A percentile compares a stretch with the other conserved stretches of the same genome.
These are phyloP conservation scores for Luehdorfia chinensis DNA, from an alignment of 1,140 invertebrate genomes.

Conservation along the genomic window DNA sequence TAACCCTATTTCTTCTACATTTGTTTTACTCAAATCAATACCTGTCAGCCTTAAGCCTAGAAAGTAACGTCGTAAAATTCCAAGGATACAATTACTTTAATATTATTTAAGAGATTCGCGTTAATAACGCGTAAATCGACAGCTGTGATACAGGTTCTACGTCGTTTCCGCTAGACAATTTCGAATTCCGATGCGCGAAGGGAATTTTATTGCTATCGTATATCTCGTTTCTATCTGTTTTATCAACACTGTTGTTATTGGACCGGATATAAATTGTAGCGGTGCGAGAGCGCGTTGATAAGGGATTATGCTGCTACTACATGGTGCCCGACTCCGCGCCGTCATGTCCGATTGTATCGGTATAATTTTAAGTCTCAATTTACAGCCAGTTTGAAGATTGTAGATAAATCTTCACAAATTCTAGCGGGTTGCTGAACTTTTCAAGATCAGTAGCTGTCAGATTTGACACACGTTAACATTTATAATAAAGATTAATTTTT, in stretches of 20 bases:
- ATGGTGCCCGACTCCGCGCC: neutral
- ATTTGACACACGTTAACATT: too few species aligned
- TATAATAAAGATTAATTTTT: too few species aligned
- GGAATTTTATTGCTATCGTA: neutral
- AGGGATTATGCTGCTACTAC: constrained; percentile 1
- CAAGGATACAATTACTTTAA: too few species aligned
- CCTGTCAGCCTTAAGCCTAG: too few species aligned
- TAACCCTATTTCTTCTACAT: too few species aligned
- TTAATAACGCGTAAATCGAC: too few species aligned
- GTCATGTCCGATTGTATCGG: constrained; percentile 12
- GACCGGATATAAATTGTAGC: constrained; percentile 1
- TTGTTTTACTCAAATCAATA: too few species aligned
- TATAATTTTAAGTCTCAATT: constrained; percentile 13
- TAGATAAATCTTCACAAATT: too few species aligned
- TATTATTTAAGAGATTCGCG: too few species aligned
- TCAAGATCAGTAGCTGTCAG: too few species aligned
- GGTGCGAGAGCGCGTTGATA: neutral
- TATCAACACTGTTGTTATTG: constrained; percentile 1
- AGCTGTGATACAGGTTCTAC: neutral
- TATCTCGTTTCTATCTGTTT: neutral
- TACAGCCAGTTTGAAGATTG: constrained; percentile 7
- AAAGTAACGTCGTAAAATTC: too few species aligned
- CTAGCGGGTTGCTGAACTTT: too few species aligned
- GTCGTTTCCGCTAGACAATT: neutral
- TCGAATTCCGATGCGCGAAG: neutral